Evolutionary conservation across 2,113 vertebrate genomes (phyloP).

Genomic region (Gobiocypris rarus): DNA sequence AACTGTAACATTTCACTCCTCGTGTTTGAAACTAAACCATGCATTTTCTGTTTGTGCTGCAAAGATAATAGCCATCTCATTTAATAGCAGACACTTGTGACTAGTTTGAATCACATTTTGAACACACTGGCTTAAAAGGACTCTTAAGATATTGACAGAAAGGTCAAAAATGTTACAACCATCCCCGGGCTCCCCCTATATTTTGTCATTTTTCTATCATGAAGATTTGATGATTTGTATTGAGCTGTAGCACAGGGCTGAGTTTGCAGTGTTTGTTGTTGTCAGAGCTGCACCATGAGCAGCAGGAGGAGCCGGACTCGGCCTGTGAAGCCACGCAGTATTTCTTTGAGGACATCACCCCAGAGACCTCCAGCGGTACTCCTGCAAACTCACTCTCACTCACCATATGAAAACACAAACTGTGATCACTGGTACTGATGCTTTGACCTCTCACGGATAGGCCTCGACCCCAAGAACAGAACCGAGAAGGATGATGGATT

Average conservation of each 20-base stretch:
- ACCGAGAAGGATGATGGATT: slow-evolving; percentile 89
- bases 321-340: slow-evolving; percentile 98
- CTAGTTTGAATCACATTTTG: too few species aligned
- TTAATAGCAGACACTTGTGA: too few species aligned
- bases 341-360: slow-evolving; percentile 98
- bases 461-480: slow-evolving; percentile 83
- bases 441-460: slow-evolving; percentile 64
- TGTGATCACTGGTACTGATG: not conserved
- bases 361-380: slow-evolving; percentile 89
- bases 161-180: too few species aligned
- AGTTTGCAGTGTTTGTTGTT: not conserved
- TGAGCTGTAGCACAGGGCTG: not conserved
- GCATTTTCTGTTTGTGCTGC: too few species aligned
- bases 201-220: too few species aligned
- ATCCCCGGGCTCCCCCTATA: too few species aligned
- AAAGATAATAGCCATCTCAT: too few species aligned
- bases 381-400: not conserved
- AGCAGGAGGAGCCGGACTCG: slow-evolving; percentile 95
- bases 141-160: too few species aligned
- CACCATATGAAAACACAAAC: not conserved
- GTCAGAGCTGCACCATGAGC: slow-evolving; percentile 82
- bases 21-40: too few species aligned
- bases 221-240: not conserved
- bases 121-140: too few species aligned
- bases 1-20: too few species aligned